Base-by-base conservation (phyloP, 2,888 invertebrate species). In the Pasiphila rectangulata region DNA sequence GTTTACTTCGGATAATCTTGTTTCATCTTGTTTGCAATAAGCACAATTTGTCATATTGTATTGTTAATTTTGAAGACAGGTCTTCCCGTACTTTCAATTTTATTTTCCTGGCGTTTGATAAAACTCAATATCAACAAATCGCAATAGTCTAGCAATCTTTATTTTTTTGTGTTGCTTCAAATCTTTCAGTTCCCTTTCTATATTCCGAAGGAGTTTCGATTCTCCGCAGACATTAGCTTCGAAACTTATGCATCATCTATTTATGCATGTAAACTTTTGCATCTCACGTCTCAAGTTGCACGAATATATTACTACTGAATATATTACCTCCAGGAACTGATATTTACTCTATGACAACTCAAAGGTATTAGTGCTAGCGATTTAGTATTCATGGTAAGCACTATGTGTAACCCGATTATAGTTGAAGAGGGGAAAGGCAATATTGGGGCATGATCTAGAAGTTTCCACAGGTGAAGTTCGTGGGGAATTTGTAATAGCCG, bases 241-340 rank as follows among this genome's bases (percentile, higher is more conserved):
- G 5, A 15, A 17, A 30, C 30, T 16, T n/a, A 15, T 30, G 30
- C 17, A 17, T 0, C 16, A 30, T 17, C 17, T 17, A 30, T 30
- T 49, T 52, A 55, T 38, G 44, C 40, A 30, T 42, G 23, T 34
- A 54, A 70, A 72, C 55, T 73, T 69, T 69, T 64, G 63, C 69
- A 67, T 63, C 64, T 61, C 73, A 72, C 75, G 74, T 72, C 41
- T 17, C 43, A 42, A 74, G 67, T 67, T 69, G 75, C 75, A 62
- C 67, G 71, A 64, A 70, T 71, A n/a, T n/a, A n/a, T n/a, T n/a
- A n/a, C 73, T 79, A 81, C 82, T 83, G 82, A 82, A 83, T 83
- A 83, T 73, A 80, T 83, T 81, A 80, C 39, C 46, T 49, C 60
- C 67, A 71, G 69, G 72, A 21, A 2, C 24, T 49, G 30, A 19